These are phyloP conservation scores for Seriola aureovittata DNA, from an alignment of 2,113 vertebrate genomes.

Conservation along the genomic window DNA sequence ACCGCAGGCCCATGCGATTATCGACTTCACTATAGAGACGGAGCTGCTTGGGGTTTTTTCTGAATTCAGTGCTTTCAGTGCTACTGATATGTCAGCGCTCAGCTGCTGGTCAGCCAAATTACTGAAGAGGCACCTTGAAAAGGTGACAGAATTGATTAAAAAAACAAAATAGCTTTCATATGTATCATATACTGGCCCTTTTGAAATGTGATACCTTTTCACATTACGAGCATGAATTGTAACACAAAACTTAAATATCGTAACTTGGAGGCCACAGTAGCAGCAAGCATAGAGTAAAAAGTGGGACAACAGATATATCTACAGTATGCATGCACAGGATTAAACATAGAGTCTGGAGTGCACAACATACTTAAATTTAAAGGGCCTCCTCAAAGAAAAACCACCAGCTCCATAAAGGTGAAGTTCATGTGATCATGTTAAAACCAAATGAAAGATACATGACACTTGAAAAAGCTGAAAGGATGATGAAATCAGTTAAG, in stretches of 20 bases:
- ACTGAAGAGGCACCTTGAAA: neutral
- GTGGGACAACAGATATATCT: neutral
- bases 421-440: slow-evolving; percentile 13
- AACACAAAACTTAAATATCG: neutral
- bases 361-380: neutral
- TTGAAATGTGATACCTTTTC: neutral
- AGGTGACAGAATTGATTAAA: neutral
- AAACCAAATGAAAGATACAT: slow-evolving; percentile 56
- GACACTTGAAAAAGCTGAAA: slow-evolving; percentile 14
- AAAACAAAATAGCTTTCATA: neutral
- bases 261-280: neutral
- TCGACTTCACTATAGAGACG: slow-evolving; percentile 2
- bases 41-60: slow-evolving; percentile 3
- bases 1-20: slow-evolving; percentile 16
- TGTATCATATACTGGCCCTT: neutral
- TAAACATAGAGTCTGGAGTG: neutral
- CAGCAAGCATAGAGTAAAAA: neutral
- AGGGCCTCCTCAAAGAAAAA: slow-evolving; percentile 15
- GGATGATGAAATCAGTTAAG: slow-evolving; percentile 27
- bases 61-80: neutral
- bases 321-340: neutral
- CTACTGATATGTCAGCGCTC: neutral
- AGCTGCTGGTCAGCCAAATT: neutral
- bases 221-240: neutral
- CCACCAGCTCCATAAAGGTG: neutral